phyloP scores from a whole-genome alignment of 2,888 invertebrate genomes.

The Agrochola circellaris region DNA sequence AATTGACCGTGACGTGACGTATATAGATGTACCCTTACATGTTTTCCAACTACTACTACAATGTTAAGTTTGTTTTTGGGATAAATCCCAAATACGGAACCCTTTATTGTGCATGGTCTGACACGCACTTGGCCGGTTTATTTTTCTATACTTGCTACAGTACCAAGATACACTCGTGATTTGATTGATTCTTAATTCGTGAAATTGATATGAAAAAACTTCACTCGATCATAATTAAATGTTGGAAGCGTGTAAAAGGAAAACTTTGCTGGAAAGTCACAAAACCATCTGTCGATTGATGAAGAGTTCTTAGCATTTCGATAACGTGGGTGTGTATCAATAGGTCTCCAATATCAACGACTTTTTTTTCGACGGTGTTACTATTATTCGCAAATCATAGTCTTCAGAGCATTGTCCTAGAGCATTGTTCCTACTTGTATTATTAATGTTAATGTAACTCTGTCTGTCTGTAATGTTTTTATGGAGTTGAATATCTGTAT shows the following conservation, averaged over 20 bases:
- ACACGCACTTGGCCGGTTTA: background rate
- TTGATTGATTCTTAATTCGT: no score
- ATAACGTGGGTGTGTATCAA: constrained; percentile 8
- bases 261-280: background rate
- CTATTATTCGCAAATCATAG: constrained; percentile 5
- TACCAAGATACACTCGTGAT: background rate
- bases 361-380: background rate
- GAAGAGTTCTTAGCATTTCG: constrained; percentile 8
- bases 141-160: background rate
- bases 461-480: background rate
- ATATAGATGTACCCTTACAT: no score
- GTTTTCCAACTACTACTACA: no score
- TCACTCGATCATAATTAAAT: constrained; percentile 5
- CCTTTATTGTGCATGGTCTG: no score
- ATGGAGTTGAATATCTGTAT: background rate
- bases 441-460: background rate
- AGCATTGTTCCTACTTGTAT: background rate
- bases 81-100: no score
- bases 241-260: background rate
- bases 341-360: constrained; percentile 9
- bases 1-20: no score
- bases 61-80: no score
- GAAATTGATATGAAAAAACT: constrained; percentile 19
- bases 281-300: background rate
- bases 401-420: background rate